phyloP scores from a whole-genome alignment of 2,113 vertebrate genomes.

The Solea solea region DNA sequence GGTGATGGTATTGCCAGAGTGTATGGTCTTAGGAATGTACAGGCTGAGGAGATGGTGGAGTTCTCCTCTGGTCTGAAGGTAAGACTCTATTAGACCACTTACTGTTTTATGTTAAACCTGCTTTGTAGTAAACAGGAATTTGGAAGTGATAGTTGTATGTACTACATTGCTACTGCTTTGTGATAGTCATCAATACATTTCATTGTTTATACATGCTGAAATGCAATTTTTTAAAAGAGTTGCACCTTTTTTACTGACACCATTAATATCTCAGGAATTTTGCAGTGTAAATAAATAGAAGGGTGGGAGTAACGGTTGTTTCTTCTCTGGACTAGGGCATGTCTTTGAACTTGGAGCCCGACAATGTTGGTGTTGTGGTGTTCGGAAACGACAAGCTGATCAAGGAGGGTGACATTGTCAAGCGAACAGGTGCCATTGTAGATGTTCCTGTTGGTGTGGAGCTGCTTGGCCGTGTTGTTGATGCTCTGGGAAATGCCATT shows the following conservation, averaged over 20 bases:
- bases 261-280: background rate
- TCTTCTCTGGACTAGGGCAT: constrained; percentile 85
- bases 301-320: background rate
- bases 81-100: background rate
- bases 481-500: constrained; percentile 94
- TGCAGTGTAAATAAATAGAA: background rate
- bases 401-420: constrained; percentile 96
- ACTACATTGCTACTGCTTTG: background rate
- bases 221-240: background rate
- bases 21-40: constrained; percentile 94
- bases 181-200: too few species aligned
- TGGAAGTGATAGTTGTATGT: background rate
- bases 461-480: constrained; percentile 94
- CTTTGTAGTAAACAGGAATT: background rate
- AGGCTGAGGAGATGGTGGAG: constrained; percentile 99
- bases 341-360: constrained; percentile 98
- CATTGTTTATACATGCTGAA: background rate
- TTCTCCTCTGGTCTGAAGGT: constrained; percentile 98
- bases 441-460: constrained; percentile 95
- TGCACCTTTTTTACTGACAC: background rate
- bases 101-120: background rate
- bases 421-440: constrained; percentile 96
- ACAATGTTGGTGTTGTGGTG: constrained; percentile 98
- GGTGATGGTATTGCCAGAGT: constrained; percentile 97
- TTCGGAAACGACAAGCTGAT: constrained; percentile 98